These are phyloP conservation scores for Synergus japonicus DNA, from an alignment of 2,888 invertebrate genomes.

Conservation along the genomic window DNA sequence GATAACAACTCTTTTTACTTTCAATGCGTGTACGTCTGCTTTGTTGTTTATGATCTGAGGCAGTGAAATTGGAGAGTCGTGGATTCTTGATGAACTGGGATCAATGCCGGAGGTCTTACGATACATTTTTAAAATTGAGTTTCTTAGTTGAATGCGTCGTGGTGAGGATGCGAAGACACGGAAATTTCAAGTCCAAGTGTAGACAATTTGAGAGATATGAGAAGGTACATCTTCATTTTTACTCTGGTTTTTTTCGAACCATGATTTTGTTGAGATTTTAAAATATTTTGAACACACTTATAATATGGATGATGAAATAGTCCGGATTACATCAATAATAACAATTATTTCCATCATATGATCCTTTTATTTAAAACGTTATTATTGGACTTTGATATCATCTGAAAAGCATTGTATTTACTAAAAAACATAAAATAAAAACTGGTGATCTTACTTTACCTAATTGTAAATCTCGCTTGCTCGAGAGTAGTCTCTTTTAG, in stretches of 20 bases:
- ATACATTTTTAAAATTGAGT: not conserved
- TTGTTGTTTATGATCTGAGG: not conserved
- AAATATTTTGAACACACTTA: not conserved
- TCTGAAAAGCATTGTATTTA: not conserved
- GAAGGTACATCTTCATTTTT: not conserved
- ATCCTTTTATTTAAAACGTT: not conserved
- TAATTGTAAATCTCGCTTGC: not conserved
- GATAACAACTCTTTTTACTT: not conserved
- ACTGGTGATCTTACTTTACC: not conserved
- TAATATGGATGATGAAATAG: not conserved
- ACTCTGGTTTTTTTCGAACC: no score
- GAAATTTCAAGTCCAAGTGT: not conserved
- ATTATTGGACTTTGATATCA: not conserved
- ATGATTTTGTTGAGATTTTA: not conserved
- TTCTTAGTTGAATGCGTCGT: not conserved
- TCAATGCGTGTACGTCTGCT: not conserved
- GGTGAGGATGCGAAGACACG: not conserved
- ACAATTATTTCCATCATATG: not conserved
- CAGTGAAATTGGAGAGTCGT: not conserved
- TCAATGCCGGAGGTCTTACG: not conserved
- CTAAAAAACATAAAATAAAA: not conserved
- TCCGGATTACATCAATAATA: not conserved
- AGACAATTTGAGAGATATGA: not conserved
- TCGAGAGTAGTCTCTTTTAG: not conserved
- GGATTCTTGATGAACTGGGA: not conserved